Evolutionary conservation across 1,140 invertebrate species (phyloP).

Genomic region (Yoshiicerus persimilis): DNA sequence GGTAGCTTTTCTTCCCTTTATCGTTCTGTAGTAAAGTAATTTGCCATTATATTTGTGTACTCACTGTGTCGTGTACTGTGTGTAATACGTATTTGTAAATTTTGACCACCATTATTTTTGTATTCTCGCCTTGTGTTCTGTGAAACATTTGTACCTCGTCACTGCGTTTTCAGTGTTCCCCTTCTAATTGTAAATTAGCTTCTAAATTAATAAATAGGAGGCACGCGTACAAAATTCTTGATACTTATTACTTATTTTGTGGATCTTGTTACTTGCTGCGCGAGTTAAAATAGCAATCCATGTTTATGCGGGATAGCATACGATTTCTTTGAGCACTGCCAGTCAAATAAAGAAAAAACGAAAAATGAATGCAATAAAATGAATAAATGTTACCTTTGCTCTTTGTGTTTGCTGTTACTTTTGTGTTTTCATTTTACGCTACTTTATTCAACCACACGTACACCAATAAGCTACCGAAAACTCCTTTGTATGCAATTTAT

Average conservation of each 20-base stretch:
- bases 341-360: neutral
- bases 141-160: neutral
- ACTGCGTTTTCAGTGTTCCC: too few relatives aligned
- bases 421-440: neutral
- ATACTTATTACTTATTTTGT: neutral
- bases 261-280: neutral
- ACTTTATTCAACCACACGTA: neutral
- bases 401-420: neutral
- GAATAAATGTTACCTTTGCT: neutral
- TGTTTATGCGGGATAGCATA: neutral
- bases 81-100: too few relatives aligned
- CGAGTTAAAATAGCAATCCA: neutral
- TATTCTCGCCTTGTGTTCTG: neutral
- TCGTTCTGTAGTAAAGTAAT: neutral
- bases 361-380: neutral
- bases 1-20: neutral
- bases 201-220: too few relatives aligned
- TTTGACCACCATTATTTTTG: neutral
- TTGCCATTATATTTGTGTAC: neutral
- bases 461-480: too few relatives aligned
- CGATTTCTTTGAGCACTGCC: neutral
- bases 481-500: too few relatives aligned
- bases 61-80: neutral
- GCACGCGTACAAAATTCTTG: too few relatives aligned
- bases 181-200: neutral